A percentile compares a stretch with the other conserved stretches of the same genome.
Conservation (phyloP, 2,797 vertebrate genomes). For the Bradypus variegatus region DNA sequence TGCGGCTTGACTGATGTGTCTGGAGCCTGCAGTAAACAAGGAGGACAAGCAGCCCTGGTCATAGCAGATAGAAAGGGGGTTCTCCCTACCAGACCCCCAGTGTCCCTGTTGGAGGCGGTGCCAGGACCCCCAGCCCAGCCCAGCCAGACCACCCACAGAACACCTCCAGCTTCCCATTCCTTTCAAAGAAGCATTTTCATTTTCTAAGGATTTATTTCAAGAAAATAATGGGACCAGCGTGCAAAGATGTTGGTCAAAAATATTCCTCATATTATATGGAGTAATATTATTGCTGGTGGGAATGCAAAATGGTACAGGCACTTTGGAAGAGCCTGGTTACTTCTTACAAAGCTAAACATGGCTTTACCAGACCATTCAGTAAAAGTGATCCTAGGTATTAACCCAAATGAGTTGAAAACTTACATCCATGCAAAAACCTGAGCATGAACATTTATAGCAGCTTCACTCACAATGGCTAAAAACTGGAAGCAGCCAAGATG, state of each 20-base stretch:
- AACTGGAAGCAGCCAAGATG: too few species aligned
- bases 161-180: background rate
- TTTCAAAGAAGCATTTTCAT: background rate
- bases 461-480: too few species aligned
- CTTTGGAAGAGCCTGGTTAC: too few species aligned
- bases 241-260: background rate
- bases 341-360: too few species aligned
- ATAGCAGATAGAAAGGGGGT: background rate
- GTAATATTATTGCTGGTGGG: too few species aligned
- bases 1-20: constrained; percentile 87
- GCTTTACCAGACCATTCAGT: too few species aligned
- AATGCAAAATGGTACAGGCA: too few species aligned
- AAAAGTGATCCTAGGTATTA: too few species aligned
- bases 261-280: background rate
- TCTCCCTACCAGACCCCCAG: background rate
- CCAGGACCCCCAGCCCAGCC: background rate
- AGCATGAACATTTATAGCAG: too few species aligned
- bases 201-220: background rate
- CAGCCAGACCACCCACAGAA: background rate
- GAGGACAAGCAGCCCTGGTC: background rate
- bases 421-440: too few species aligned
- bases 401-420: too few species aligned
- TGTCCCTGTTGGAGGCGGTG: background rate
- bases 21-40: constrained; percentile 75
- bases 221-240: background rate